A percentile compares a stretch with the other conserved stretches of the same genome.
These are phyloP conservation scores for fruit fly (Drosophila melanogaster) DNA, from an alignment of 1,140 invertebrate species.

Conservation along the genomic window Release_6_plus_ISO1_MT NT_033777.3:29538001-29538500, in stretches of 20 bases:
- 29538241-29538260: slow-evolving; percentile 35
- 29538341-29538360: slow-evolving; percentile 82
- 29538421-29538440: slow-evolving; percentile 44
- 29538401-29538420: slow-evolving; percentile 18
- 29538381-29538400: slow-evolving; percentile 51
- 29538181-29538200: slow-evolving; percentile 25
- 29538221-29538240: slow-evolving; percentile 8
- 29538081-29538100: no score
- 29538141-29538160: not conserved
- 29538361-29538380: slow-evolving; percentile 81
- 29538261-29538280: slow-evolving; percentile 9
- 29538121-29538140: no score
- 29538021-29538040: slow-evolving; percentile 53
- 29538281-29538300: slow-evolving; percentile 56
- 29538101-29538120: no score
- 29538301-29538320: slow-evolving; percentile 47
- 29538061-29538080: slow-evolving; percentile 44
- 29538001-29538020: slow-evolving; percentile 48
- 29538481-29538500: slow-evolving; percentile 82
- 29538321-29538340: slow-evolving; percentile 71
- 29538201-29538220: slow-evolving; percentile 49
- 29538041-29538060: slow-evolving; percentile 42
- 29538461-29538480: slow-evolving; percentile 82
- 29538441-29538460: slow-evolving; percentile 9
- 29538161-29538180: not conserved